Conservation (phyloP, 2,888 invertebrate genomes). For the Gisinianus flammeolus region DNA sequence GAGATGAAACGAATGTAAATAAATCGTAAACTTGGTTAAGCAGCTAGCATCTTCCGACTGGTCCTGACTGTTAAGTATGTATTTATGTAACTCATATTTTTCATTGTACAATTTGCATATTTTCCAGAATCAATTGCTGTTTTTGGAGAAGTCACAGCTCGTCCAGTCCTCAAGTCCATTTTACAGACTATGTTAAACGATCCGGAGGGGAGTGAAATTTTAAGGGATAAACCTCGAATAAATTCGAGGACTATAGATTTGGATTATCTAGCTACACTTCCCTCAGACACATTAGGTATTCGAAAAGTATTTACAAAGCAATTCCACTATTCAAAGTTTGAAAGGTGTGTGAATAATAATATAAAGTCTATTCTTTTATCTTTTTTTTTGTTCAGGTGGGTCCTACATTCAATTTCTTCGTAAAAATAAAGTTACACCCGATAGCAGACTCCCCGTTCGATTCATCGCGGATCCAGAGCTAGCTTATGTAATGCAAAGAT, state of each 20-base stretch:
- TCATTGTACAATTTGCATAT: neutral
- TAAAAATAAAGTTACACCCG: conserved; percentile 88
- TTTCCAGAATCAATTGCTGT: conserved; percentile 90
- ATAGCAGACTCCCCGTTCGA: conserved; percentile 85
- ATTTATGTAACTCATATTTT: neutral
- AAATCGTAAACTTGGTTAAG: no score
- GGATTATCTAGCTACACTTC: conserved; percentile 72
- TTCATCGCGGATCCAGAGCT: conserved; percentile 88
- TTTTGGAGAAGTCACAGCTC: conserved; percentile 88
- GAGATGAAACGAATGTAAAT: no score
- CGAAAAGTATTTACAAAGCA: neutral
- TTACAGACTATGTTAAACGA: conserved; percentile 76
- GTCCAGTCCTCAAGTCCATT: conserved; percentile 73
- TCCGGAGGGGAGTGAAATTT: conserved; percentile 77
- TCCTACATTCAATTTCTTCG: conserved; percentile 83
- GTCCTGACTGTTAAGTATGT: no score
- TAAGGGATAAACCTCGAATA: conserved; percentile 80
- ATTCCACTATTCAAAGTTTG: neutral
- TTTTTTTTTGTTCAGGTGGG: conserved; percentile 61
- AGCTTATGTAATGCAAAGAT: conserved; percentile 96
- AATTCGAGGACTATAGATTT: conserved; percentile 82
- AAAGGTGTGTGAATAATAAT: neutral
- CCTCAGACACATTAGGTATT: conserved; percentile 79
- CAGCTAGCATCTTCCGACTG: no score
- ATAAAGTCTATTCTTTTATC: neutral